Conservation (phyloP, 2,888 invertebrate species). For the Cyclophora punctaria region DNA sequence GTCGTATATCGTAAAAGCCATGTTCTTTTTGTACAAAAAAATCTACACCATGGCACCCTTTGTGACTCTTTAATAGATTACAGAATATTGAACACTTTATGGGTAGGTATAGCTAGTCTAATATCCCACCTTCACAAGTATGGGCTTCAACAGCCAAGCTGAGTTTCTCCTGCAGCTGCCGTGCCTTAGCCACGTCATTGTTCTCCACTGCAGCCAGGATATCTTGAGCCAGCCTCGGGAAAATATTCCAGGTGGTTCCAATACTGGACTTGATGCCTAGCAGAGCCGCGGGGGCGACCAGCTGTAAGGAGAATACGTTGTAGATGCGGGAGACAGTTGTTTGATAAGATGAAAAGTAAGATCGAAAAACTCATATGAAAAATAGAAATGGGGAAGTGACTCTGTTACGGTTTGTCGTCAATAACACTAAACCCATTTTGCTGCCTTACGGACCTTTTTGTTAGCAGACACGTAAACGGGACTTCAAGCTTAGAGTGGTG, state of each 20-base stretch:
- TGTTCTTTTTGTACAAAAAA: no score
- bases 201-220: slow-evolving; percentile 71
- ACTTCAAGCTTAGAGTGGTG: no score
- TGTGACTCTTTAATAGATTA: no score
- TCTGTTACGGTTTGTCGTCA: no score
- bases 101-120: no score
- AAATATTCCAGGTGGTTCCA: slow-evolving; percentile 80
- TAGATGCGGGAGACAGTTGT: not conserved
- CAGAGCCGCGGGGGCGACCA: slow-evolving; percentile 78
- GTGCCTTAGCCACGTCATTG: slow-evolving; percentile 64
- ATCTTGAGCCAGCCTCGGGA: slow-evolving; percentile 73
- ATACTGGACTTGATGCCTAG: slow-evolving; percentile 84
- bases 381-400: no score
- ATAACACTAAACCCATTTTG: no score
- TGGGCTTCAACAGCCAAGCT: slow-evolving; percentile 67
- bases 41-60: no score
- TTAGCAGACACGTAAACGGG: no score
- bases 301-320: slow-evolving; percentile 48
- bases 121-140: slow-evolving; percentile 63
- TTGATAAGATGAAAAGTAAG: not conserved
- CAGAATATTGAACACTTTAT: no score
- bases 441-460: no score
- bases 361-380: not conserved
- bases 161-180: slow-evolving; percentile 69
- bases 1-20: no score